Evolutionary conservation across 2,888 invertebrate species (phyloP), one percentile per base, ranked within the genome.

Genomic region (Drosophila acutilabella): DNA sequence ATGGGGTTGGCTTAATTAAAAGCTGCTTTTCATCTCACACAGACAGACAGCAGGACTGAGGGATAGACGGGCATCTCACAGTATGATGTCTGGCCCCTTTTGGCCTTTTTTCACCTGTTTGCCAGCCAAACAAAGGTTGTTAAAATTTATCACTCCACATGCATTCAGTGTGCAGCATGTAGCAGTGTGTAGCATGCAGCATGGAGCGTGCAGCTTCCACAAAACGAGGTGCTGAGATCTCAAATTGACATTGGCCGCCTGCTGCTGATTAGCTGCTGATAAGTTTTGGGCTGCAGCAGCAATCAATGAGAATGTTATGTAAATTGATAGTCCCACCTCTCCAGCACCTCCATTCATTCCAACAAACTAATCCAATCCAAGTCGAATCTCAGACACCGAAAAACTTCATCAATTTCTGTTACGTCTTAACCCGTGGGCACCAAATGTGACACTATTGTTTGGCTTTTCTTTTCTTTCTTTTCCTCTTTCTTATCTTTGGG

Each of bases 211-310:
- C 33, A 74, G 78, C 78, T 82, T 58, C 64, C 86, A 36, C 71
- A 33, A 77, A 70, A 86, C 75, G 74, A 83, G 86, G 86, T 86
- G 86, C 86, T 86, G 87, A 88, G 86, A 78, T 84, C 72, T 68
- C 62, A 83, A 86, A 86, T 83, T 78, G 83, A 73, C 74, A 72
- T 47, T 67, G 78, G 71, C 79, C 74, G 60, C 77, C 81, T 73
- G 83, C 78, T 76, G 78, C 87, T 88, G 85, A 85, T 85, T 85
- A 85, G 88, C 88, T 74, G 88, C 85, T 88, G 88, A 85, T 82
- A 79, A 74, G 75, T 80, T 75, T 57, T 38, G 64, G 64, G 81
- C 87, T 68, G 68, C 77, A 36, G 36, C 36, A 51, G 64, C 77
- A 81, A 81, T 80, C 74, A 78, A 77, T 78, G 79, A 69, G 74